phyloP scores from a whole-genome alignment of 2,113 vertebrate species.

The Tylochromis polylepis region DNA sequence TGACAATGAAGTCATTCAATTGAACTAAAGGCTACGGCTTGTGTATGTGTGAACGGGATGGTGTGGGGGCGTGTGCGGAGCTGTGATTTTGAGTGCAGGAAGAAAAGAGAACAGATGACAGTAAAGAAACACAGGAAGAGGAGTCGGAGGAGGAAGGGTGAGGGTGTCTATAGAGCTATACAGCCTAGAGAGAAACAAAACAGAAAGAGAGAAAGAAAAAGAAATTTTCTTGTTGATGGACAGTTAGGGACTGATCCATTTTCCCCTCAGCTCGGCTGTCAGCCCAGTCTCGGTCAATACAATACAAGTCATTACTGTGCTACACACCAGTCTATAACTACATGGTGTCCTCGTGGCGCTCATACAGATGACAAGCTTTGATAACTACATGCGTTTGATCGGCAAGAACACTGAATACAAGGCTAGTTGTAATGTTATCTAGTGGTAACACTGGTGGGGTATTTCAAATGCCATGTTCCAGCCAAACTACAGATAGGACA shows the following conservation, averaged over 20 bases:
- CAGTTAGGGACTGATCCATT: constrained; percentile 50
- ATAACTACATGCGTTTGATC: constrained; percentile 54
- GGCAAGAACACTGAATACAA: constrained; percentile 4
- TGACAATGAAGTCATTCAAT: constrained; percentile 53
- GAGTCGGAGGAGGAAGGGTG: not conserved
- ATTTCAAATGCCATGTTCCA: constrained; percentile 25
- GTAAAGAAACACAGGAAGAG: not conserved
- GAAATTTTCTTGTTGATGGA: constrained; percentile 44
- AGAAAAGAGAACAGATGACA: not conserved
- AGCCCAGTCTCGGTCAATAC: constrained; percentile 43
- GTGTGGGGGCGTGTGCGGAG: constrained; percentile 22
- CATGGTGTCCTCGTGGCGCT: constrained; percentile 16
- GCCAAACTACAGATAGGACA: not conserved
- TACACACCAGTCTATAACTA: constrained; percentile 26
- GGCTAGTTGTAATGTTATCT: constrained; percentile 22
- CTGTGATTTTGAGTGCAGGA: constrained; percentile 15
- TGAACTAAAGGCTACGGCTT: constrained; percentile 24
- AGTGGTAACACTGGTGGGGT: not conserved
- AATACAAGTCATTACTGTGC: constrained; percentile 30
- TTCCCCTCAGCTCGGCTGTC: constrained; percentile 50
- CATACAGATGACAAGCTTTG: constrained; percentile 46
- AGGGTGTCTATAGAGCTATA: not conserved
- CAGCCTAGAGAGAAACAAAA: not conserved
- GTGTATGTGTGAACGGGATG: constrained; percentile 16
- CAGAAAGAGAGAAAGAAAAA: not conserved